Evolutionary conservation across 2,113 vertebrate species (phyloP), one percentile per base, ranked within the genome.

Genomic region (Aspiorhynchus laticeps): DNA sequence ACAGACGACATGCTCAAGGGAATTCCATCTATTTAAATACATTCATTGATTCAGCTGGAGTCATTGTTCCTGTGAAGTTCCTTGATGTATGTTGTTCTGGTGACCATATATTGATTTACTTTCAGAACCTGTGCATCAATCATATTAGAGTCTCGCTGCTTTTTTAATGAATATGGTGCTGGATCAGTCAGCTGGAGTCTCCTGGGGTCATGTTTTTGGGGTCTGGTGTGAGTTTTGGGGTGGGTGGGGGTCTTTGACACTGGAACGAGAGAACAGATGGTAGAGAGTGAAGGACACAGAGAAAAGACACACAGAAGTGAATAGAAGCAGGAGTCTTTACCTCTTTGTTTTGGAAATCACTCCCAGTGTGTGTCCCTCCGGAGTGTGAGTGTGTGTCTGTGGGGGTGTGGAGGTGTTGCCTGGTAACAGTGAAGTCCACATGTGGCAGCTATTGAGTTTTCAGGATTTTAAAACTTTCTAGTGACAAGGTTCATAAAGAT

Each of bases 241-340:
- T 33, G 85, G 75, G 53, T 36, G 51, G 33, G 84, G 46, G 86
- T 86, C 78, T 84, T 90, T 83, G 80, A 83, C 85, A 63, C 48
- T 67, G 86, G 88, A 84, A 82, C 28, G 82, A 84, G 28, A 12
- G 85, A 89, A 76, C 93, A 94, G 94, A 94, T 94, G 94, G 93
- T 88, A 43, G 53, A 33, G 81, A 89, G 67, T 74, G 81, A 76
- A 59, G 38, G 46, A 59, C 38, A 63, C 24, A 41, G 53, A 85
- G 38, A 56, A 41, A 26, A 43, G 76, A 59, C 41, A 74, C 26
- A 61, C 53, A 88, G 74, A 53, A 48, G 88, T 85, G 88, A 91
- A 90, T 90, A 85, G 89, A 87, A 85, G 87, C 74, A 33, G 82
- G 75, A 86, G 69, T 86, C 86, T 89, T 81, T 48, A 33, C 76